Evolutionary conservation across 2,888 invertebrate genomes (phyloP).

Genomic region (Drosophila mettleri): DNA sequence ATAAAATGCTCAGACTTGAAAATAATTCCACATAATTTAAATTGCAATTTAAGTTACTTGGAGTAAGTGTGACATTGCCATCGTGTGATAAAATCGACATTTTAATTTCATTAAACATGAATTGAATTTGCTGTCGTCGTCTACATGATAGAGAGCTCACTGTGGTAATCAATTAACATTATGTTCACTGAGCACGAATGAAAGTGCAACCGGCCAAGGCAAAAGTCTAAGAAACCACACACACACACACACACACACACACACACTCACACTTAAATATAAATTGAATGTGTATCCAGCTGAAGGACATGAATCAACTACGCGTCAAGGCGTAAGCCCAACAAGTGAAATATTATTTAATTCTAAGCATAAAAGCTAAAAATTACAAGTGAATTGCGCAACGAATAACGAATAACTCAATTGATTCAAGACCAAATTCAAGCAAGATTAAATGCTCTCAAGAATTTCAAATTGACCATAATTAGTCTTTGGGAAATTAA

Average conservation of each 20-base stretch:
- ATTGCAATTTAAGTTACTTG: neutral
- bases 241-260: neutral
- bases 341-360: constrained; percentile 11
- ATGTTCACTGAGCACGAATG: constrained; percentile 60
- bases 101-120: constrained; percentile 71
- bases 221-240: constrained; percentile 25
- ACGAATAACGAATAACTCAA: neutral
- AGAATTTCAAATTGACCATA: neutral
- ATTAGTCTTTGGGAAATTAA: neutral
- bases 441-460: neutral
- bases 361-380: neutral
- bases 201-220: constrained; percentile 26
- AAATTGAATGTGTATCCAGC: constrained; percentile 5
- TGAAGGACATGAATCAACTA: constrained; percentile 24
- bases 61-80: constrained; percentile 4
- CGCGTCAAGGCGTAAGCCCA: constrained; percentile 33
- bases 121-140: constrained; percentile 55
- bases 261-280: too few species aligned
- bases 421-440: neutral
- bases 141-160: constrained; percentile 1
- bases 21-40: neutral
- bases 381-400: neutral
- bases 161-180: constrained; percentile 47
- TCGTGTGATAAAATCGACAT: constrained; percentile 63
- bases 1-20: neutral